Evolutionary conservation across 2,888 invertebrate species (phyloP).

Genomic region (Scaptomyza flava): DNA sequence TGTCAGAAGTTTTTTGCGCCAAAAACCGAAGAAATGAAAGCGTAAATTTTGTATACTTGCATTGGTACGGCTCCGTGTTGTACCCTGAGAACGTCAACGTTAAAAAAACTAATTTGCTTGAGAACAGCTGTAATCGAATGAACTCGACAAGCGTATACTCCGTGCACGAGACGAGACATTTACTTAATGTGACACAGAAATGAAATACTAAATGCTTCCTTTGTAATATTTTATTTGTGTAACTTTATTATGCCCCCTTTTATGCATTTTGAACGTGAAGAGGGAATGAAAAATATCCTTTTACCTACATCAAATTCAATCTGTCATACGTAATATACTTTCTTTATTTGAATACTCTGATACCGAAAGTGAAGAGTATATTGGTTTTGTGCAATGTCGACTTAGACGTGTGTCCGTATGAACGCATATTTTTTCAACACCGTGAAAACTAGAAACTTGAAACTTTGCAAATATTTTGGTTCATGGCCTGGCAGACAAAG

Average conservation of each 20-base stretch:
- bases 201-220: no score
- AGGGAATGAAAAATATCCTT: slow-evolving; percentile 9
- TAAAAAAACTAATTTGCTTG: slow-evolving; percentile 30
- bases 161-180: not conserved
- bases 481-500: no score
- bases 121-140: not conserved
- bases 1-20: slow-evolving; percentile 59
- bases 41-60: slow-evolving; percentile 55
- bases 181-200: no score
- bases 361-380: no score
- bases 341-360: not conserved
- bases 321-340: slow-evolving; percentile 26
- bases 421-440: no score
- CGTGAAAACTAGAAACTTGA: no score
- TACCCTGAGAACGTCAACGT: slow-evolving; percentile 43
- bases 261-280: not conserved
- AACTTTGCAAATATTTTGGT: no score
- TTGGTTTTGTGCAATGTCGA: no score
- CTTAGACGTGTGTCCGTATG: no score
- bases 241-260: not conserved
- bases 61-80: slow-evolving; percentile 22
- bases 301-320: slow-evolving; percentile 39
- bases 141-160: not conserved
- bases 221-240: no score
- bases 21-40: slow-evolving; percentile 1